A percentile compares a stretch with the other conserved stretches of the same genome.
Evolutionary conservation across 2,113 vertebrate species (phyloP).

Genomic region (Phylloscopus whistleri): DNA sequence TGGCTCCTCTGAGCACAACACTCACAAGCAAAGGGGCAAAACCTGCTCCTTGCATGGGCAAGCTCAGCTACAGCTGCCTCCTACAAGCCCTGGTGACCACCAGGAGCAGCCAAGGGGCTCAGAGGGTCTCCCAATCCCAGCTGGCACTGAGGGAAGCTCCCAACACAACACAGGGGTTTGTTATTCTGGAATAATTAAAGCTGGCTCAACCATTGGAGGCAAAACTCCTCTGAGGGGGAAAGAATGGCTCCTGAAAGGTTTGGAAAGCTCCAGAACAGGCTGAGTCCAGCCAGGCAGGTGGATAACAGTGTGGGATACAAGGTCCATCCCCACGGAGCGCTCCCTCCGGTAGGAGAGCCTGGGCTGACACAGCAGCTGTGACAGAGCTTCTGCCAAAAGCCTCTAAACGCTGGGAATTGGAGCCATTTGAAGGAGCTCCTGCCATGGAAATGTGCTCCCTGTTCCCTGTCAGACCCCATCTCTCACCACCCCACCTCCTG

Average conservation of each 20-base stretch:
- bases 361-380: not conserved
- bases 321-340: rapidly evolving
- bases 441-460: not conserved
- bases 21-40: not conserved
- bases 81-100: not conserved
- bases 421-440: not conserved
- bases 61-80: not conserved
- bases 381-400: not conserved
- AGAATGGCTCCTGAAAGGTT: not conserved
- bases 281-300: not conserved
- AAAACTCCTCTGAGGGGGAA: not conserved
- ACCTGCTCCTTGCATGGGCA: not conserved
- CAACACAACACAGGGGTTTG: not conserved
- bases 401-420: not conserved
- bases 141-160: not conserved
- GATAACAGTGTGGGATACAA: not conserved
- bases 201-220: not conserved
- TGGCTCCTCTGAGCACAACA: not conserved
- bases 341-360: not conserved
- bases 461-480: not conserved
- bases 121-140: not conserved
- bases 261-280: not conserved
- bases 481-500: not conserved
- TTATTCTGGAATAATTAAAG: not conserved
- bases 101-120: not conserved